Evolutionary conservation across 2,113 vertebrate species (phyloP).

Genomic region (Carassius carassius): DNA sequence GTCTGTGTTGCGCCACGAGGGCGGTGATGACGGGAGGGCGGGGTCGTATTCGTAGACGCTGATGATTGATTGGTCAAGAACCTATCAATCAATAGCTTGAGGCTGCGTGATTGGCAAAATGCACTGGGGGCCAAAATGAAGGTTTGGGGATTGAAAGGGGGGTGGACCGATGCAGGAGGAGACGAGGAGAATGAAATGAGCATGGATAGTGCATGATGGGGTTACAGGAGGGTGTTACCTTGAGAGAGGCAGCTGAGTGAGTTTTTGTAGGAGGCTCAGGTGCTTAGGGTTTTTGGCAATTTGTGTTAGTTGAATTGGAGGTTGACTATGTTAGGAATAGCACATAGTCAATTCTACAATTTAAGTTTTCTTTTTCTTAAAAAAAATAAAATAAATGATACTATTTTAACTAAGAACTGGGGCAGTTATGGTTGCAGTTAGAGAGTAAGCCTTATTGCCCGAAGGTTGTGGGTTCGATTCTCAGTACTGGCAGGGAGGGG

Average conservation of each 20-base stretch:
- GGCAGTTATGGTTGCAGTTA: no score
- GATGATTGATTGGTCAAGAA: slow-evolving; percentile 20
- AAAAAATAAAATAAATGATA: no score
- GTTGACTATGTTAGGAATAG: neutral
- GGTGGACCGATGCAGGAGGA: neutral
- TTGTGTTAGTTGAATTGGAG: slow-evolving; percentile 17
- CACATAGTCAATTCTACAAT: no score
- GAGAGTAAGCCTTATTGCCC: no score
- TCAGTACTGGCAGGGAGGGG: no score
- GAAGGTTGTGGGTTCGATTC: no score
- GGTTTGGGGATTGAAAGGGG: neutral
- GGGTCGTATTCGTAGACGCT: neutral
- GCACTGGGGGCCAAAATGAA: slow-evolving; percentile 12
- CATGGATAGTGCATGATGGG: slow-evolving; percentile 8
- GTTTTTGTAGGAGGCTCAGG: neutral
- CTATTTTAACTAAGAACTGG: no score
- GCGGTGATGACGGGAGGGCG: neutral
- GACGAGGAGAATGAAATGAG: neutral
- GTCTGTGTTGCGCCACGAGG: neutral
- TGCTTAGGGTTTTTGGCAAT: slow-evolving; percentile 13
- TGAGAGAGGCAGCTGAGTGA: slow-evolving; percentile 50
- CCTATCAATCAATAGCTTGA: slow-evolving; percentile 50
- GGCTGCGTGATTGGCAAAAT: neutral
- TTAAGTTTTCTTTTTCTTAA: no score
- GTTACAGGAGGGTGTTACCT: slow-evolving; percentile 54